phyloP scores from a whole-genome alignment of 2,113 vertebrate species.

The Anolis carolinensis region DNA sequence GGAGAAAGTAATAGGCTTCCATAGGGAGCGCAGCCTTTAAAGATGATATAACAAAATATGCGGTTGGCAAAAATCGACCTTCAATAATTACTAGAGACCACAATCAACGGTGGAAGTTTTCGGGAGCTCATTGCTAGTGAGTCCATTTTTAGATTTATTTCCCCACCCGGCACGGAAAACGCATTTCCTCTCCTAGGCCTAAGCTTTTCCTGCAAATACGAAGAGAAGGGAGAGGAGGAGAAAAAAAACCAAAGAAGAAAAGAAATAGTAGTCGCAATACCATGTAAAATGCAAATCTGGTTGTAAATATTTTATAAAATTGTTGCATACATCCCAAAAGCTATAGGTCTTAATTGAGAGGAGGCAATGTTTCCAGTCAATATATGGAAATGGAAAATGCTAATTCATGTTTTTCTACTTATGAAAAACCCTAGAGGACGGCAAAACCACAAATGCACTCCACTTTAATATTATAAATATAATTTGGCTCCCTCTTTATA shows the following conservation, averaged over 20 bases:
- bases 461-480: slow-evolving; percentile 89
- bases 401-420: slow-evolving; percentile 89
- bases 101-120: slow-evolving; percentile 49
- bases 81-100: slow-evolving; percentile 64
- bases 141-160: slow-evolving; percentile 61
- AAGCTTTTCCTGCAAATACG: slow-evolving; percentile 72
- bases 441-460: slow-evolving; percentile 84
- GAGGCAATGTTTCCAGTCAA: slow-evolving; percentile 86
- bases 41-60: slow-evolving; percentile 54
- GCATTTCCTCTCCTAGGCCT: slow-evolving; percentile 69
- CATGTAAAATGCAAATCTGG: slow-evolving; percentile 84
- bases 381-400: slow-evolving; percentile 90
- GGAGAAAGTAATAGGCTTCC: slow-evolving; percentile 66
- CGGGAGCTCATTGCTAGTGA: slow-evolving; percentile 48
- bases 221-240: slow-evolving; percentile 54
- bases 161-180: slow-evolving; percentile 41
- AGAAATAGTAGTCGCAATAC: slow-evolving; percentile 56
- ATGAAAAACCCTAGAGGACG: slow-evolving; percentile 82
- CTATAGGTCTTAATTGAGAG: slow-evolving; percentile 88
- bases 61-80: slow-evolving; percentile 59
- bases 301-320: slow-evolving; percentile 89
- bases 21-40: slow-evolving; percentile 30
- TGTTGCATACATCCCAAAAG: slow-evolving; percentile 85
- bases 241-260: too few species aligned
- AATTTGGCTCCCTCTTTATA: slow-evolving; percentile 83